Evolutionary conservation across 2,888 invertebrate genomes (phyloP).

Genomic region (Caenorhabditis sp.): DNA sequence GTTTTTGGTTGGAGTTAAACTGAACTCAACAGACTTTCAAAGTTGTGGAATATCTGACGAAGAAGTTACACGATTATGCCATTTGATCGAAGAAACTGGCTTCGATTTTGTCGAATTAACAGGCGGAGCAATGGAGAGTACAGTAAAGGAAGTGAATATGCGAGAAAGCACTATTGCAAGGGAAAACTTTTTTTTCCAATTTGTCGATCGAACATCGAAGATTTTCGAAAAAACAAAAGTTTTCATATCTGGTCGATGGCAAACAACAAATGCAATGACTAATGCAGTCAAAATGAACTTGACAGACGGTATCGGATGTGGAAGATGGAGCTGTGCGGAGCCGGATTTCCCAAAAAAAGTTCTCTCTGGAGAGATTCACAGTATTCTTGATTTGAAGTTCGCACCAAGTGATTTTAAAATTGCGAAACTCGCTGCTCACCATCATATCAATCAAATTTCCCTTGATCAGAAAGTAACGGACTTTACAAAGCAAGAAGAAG

Average conservation of each 20-base stretch:
- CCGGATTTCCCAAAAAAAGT: conserved; percentile 45
- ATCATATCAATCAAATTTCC: conserved; percentile 23
- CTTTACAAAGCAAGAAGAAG: conserved; percentile 16
- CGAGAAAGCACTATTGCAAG: conserved; percentile 51
- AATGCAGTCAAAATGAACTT: conserved; percentile 41
- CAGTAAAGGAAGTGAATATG: conserved; percentile 28
- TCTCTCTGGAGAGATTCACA: conserved; percentile 12
- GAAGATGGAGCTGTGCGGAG: conserved; percentile 52
- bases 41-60: conserved; percentile 45
- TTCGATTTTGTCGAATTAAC: conserved; percentile 63
- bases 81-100: conserved; percentile 40
- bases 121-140: conserved; percentile 58
- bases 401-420: conserved; percentile 22
- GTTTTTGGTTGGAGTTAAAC: conserved; percentile 58
- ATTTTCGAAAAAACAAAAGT: conserved; percentile 34
- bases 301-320: conserved; percentile 55
- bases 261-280: conserved; percentile 55
- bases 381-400: conserved; percentile 17
- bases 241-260: conserved; percentile 58
- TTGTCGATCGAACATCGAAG: conserved; percentile 33
- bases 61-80: conserved; percentile 36
- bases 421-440: conserved; percentile 22
- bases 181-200: conserved; percentile 60
- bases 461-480: conserved; percentile 6
- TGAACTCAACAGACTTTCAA: conserved; percentile 63